Conservation (phyloP, 2,888 invertebrate species). For the Tachina lurida region DNA sequence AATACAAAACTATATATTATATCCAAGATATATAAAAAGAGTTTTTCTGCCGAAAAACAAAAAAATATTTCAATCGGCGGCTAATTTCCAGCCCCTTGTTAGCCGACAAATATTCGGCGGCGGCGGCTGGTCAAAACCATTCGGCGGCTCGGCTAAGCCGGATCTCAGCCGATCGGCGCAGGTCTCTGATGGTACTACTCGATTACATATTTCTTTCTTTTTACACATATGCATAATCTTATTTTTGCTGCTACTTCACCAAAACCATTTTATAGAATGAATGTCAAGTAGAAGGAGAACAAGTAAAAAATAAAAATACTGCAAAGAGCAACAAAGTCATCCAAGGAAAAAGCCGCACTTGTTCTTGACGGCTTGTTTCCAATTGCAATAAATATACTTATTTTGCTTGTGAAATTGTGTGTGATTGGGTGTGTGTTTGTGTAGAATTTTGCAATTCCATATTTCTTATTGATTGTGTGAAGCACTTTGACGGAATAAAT, state of each 20-base stretch:
- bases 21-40: too few relatives aligned
- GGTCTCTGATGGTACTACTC: slow-evolving; percentile 13
- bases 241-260: slow-evolving; percentile 36
- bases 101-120: too few relatives aligned
- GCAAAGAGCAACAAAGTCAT: slow-evolving; percentile 20
- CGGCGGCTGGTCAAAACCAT: too few relatives aligned
- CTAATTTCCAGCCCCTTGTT: too few relatives aligned
- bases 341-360: slow-evolving; percentile 67
- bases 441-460: slow-evolving; percentile 28
- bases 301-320: slow-evolving; percentile 58
- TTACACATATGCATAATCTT: slow-evolving; percentile 31
- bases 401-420: slow-evolving; percentile 51
- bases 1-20: too few relatives aligned
- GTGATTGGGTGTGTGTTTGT: slow-evolving; percentile 2
- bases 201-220: slow-evolving; percentile 39
- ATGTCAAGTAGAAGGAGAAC: slow-evolving; percentile 68
- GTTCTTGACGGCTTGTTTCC: slow-evolving; percentile 61
- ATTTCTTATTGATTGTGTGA: not conserved
- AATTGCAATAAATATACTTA: slow-evolving; percentile 44
- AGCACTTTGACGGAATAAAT: slow-evolving; percentile 43
- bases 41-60: too few relatives aligned
- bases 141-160: too few relatives aligned
- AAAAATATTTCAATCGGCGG: too few relatives aligned
- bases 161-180: too few relatives aligned
- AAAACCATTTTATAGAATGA: slow-evolving; percentile 53